phyloP scores from a whole-genome alignment of 1,140 invertebrate species.

The Cepaea nemoralis region DNA sequence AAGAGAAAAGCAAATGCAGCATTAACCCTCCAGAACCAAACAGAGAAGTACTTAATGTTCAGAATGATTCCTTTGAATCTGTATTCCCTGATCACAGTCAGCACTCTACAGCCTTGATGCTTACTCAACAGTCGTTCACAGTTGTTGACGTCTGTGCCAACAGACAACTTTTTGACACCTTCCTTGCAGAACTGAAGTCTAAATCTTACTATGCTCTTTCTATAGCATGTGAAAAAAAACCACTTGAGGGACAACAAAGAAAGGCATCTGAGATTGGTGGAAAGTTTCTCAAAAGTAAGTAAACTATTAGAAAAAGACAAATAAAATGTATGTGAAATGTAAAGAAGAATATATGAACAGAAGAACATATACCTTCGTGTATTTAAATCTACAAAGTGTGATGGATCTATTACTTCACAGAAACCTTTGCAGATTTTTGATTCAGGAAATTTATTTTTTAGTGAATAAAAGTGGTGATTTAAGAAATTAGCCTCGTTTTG shows the following conservation, averaged over 20 bases:
- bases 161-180: constrained; percentile 67
- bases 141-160: constrained; percentile 72
- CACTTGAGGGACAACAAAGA: constrained; percentile 2
- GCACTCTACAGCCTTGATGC: constrained; percentile 25
- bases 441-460: too few relatives aligned
- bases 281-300: constrained; percentile 37
- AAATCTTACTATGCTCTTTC: constrained; percentile 64
- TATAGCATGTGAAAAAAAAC: constrained; percentile 68
- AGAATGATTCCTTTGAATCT: neutral
- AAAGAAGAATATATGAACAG: too few relatives aligned
- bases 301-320: too few relatives aligned
- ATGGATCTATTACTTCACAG: too few relatives aligned
- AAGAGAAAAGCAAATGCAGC: neutral
- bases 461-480: too few relatives aligned
- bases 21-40: neutral
- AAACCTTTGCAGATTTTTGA: too few relatives aligned
- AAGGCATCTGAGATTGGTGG: constrained; percentile 12
- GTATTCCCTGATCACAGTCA: neutral
- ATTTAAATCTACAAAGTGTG: too few relatives aligned
- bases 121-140: constrained; percentile 63
- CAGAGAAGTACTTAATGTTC: neutral
- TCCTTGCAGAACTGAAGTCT: constrained; percentile 68
- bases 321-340: too few relatives aligned
- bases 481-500: too few relatives aligned
- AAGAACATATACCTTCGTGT: too few relatives aligned